Percentiles rank a stretch among this genome's conserved stretches.
Evolutionary conservation across 2,113 vertebrate species (phyloP).

Genomic region (Prunella fulvescens): DNA sequence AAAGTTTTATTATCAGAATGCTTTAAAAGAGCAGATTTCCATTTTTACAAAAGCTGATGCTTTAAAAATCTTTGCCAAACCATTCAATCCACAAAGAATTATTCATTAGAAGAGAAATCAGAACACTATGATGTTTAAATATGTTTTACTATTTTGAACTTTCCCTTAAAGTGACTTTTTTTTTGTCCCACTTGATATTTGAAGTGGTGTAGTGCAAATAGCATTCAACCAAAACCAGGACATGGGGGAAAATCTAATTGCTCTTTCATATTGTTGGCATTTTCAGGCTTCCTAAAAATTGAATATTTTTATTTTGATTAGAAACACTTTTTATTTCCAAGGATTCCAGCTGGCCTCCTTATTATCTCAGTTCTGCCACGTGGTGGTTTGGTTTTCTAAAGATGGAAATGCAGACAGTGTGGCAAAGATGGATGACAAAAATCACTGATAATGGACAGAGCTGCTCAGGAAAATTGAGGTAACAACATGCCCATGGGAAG

Average conservation of each 20-base stretch:
- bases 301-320: not conserved
- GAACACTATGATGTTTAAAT: not conserved
- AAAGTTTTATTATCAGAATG: not conserved
- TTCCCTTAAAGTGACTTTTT: not conserved
- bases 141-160: not conserved
- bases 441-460: not conserved
- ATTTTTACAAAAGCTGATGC: not conserved
- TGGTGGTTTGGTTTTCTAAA: not conserved
- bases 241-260: not conserved
- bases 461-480: not conserved
- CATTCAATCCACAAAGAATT: not conserved
- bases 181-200: not conserved
- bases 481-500: rapidly evolving
- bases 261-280: not conserved
- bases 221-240: not conserved
- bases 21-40: not conserved
- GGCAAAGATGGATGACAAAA: not conserved
- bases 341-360: not conserved
- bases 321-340: not conserved
- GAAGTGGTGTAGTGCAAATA: not conserved
- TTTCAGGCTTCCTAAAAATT: not conserved
- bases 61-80: not conserved
- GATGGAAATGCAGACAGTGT: not conserved
- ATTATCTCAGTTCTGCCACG: not conserved
- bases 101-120: not conserved